Evolutionary conservation across 2,888 invertebrate species (phyloP).

Genomic region (Conus canariensis): DNA sequence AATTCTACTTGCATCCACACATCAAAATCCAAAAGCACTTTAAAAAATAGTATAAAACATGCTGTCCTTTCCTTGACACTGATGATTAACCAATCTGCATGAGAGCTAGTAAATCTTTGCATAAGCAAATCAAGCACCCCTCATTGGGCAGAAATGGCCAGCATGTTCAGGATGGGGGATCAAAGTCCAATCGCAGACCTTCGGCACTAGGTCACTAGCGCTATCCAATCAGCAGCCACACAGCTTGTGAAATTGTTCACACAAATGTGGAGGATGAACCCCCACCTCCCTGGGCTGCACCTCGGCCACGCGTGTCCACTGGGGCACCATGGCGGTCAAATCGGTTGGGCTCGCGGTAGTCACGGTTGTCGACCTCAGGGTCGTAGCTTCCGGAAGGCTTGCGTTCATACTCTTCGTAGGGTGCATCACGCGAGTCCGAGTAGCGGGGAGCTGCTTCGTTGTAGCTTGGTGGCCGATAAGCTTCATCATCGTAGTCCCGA

Average conservation of each 20-base stretch:
- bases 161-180: no score
- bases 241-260: not conserved
- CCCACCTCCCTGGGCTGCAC: not conserved
- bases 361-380: slow-evolving; percentile 50
- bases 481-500: slow-evolving; percentile 39
- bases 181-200: no score
- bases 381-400: slow-evolving; percentile 47
- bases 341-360: slow-evolving; percentile 60
- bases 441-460: slow-evolving; percentile 25
- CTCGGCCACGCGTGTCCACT: slow-evolving; percentile 37
- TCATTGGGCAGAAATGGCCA: no score
- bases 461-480: slow-evolving; percentile 29
- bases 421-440: slow-evolving; percentile 3
- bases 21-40: no score
- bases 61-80: no score
- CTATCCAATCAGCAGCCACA: no score
- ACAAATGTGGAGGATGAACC: slow-evolving; percentile 31
- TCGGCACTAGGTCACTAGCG: no score
- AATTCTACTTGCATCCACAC: no score
- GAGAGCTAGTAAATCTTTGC: no score
- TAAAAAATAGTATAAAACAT: no score
- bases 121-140: no score
- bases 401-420: slow-evolving; percentile 48
- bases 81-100: no score
- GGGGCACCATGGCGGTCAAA: slow-evolving; percentile 65